Conservation (phyloP, 2,888 invertebrate genomes). For the Hydropsyche betteni region DNA sequence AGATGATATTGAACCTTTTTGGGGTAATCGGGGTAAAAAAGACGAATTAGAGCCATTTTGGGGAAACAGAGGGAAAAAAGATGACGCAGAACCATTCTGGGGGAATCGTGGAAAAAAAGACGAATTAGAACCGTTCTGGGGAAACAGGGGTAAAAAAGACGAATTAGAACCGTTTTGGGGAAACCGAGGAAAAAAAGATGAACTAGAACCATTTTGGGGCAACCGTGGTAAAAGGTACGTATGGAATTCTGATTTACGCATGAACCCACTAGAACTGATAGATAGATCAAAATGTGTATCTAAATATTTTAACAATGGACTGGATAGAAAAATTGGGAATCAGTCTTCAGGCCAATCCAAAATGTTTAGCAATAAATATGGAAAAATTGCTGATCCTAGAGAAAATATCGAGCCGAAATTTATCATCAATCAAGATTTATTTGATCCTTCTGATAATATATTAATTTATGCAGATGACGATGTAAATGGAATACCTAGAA, state of each 20-base stretch:
- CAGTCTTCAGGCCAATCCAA: neutral
- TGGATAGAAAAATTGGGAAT: neutral
- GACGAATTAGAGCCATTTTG: constrained; percentile 52
- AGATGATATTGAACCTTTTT: constrained; percentile 46
- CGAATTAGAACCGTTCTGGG: constrained; percentile 39
- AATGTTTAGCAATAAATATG: neutral
- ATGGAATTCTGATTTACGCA: neutral
- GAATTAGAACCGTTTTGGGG: constrained; percentile 60
- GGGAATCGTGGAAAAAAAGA: constrained; percentile 44
- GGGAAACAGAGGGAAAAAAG: constrained; percentile 53
- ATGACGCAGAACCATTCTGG: constrained; percentile 60
- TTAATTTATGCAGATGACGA: constrained; percentile 23
- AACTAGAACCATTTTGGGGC: constrained; percentile 54
- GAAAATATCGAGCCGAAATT: neutral
- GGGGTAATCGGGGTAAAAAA: constrained; percentile 46
- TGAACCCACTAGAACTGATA: neutral
- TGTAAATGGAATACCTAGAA: neutral
- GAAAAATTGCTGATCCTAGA: neutral
- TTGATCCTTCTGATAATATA: constrained; percentile 10
- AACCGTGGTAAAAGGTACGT: constrained; percentile 38
- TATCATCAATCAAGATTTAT: neutral
- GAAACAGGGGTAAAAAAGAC: constrained; percentile 53
- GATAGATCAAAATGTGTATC: constrained; percentile 18
- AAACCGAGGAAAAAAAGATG: constrained; percentile 41
- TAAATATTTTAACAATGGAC: neutral